Evolutionary conservation across 2,888 invertebrate species (phyloP).

Genomic region (Mechanitis mazaeus): DNA sequence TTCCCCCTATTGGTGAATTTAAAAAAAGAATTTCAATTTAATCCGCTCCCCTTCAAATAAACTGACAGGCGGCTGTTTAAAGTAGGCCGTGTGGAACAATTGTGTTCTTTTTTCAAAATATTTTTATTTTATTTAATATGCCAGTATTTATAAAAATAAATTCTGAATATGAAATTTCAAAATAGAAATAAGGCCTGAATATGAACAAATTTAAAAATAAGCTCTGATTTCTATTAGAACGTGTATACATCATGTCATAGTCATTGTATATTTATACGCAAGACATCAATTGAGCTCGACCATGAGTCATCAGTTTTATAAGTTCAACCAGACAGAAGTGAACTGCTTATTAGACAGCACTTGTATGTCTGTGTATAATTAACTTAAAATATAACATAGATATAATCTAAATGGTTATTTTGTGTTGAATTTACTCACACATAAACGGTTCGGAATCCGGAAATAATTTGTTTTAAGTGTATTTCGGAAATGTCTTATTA

Average conservation of each 20-base stretch:
- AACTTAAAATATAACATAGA: constrained; percentile 3
- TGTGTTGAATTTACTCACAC: background rate
- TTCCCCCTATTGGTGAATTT: constrained; percentile 72
- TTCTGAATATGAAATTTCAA: no score
- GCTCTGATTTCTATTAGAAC: no score
- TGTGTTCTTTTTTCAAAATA: constrained; percentile 35
- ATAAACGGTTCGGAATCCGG: no score
- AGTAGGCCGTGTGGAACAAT: constrained; percentile 33
- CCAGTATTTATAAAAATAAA: background rate
- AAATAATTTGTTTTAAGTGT: no score
- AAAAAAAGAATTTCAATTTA: constrained; percentile 73
- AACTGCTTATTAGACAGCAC: constrained; percentile 4
- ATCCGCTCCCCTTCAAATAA: constrained; percentile 64
- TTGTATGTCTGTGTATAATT: background rate
- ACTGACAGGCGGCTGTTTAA: constrained; percentile 48
- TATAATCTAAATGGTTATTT: background rate
- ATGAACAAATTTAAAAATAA: no score
- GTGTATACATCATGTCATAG: background rate
- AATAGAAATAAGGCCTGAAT: no score
- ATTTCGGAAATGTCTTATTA: no score
- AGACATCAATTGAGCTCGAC: background rate
- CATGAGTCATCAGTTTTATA: constrained; percentile 2
- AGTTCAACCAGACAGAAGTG: background rate
- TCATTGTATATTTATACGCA: background rate
- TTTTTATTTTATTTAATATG: background rate